phyloP scores from a whole-genome alignment of 2,113 vertebrate species.

The Lepus timidus region DNA sequence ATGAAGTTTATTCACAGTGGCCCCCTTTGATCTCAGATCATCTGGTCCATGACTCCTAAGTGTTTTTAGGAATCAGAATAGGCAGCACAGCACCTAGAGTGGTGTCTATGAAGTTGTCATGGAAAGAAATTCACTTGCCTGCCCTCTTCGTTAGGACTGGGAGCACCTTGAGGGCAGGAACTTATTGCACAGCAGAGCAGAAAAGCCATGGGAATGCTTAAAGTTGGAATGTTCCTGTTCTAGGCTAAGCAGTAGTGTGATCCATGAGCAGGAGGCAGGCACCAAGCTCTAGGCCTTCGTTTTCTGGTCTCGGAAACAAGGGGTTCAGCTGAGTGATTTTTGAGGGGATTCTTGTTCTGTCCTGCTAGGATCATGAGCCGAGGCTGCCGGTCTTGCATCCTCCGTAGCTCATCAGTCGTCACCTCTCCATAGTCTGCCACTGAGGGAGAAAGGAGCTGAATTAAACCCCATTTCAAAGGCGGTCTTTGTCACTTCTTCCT shows the following conservation, averaged over 20 bases:
- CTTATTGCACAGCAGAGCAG: rapidly evolving
- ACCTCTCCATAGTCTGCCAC: rapidly evolving
- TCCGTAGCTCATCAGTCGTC: rapidly evolving
- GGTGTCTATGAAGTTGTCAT: rapidly evolving
- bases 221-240: rapidly evolving
- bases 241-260: rapidly evolving
- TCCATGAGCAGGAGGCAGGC: background rate
- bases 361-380: background rate
- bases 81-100: background rate
- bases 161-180: background rate
- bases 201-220: rapidly evolving
- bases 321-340: background rate
- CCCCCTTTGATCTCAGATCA: background rate
- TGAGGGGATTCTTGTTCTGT: background rate
- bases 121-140: background rate
- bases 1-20: no score
- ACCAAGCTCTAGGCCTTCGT: no score
- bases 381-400: background rate
- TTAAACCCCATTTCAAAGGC: background rate
- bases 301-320: background rate
- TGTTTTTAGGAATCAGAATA: background rate
- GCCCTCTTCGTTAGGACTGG: background rate
- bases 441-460: background rate
- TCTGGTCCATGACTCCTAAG: background rate
- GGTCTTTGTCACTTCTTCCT: background rate